These are phyloP conservation scores for Polymixis lichenea DNA, from an alignment of 2,888 invertebrate genomes.

Conservation along the genomic window DNA sequence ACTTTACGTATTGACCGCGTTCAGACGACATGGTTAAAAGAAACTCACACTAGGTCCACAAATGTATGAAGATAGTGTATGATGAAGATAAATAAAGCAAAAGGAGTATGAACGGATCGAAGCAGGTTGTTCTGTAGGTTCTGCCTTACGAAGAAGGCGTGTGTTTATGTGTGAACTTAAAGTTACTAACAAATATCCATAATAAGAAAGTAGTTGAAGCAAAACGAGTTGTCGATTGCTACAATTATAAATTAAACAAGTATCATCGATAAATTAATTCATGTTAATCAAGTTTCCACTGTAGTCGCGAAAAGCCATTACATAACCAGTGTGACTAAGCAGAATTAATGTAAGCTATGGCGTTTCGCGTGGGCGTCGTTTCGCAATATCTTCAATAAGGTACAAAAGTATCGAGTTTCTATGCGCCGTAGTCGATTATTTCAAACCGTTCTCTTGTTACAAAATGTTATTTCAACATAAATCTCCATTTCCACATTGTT, in stretches of 20 bases:
- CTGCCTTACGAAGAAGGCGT: too few relatives aligned
- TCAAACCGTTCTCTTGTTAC: constrained; percentile 37
- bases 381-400: constrained; percentile 43
- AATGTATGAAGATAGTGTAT: too few relatives aligned
- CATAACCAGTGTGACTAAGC: constrained; percentile 38
- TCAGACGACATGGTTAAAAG: too few relatives aligned
- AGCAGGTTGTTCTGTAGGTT: too few relatives aligned
- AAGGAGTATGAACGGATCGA: too few relatives aligned
- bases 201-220: background rate
- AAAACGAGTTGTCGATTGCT: background rate
- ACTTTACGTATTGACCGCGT: too few relatives aligned
- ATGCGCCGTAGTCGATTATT: constrained; percentile 5
- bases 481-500: constrained; percentile 18
- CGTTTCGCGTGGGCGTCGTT: constrained; percentile 12
- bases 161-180: background rate
- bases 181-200: background rate
- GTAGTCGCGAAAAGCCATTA: constrained; percentile 33
- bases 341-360: constrained; percentile 17
- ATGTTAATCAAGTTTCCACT: constrained; percentile 42
- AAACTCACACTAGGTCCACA: too few relatives aligned
- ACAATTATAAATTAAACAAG: constrained; percentile 4
- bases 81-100: too few relatives aligned
- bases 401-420: constrained; percentile 39
- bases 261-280: background rate
- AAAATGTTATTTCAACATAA: constrained; percentile 40